Evolutionary conservation across 2,113 vertebrate species (phyloP).

Genomic region (Nothobranchius furzeri): DNA sequence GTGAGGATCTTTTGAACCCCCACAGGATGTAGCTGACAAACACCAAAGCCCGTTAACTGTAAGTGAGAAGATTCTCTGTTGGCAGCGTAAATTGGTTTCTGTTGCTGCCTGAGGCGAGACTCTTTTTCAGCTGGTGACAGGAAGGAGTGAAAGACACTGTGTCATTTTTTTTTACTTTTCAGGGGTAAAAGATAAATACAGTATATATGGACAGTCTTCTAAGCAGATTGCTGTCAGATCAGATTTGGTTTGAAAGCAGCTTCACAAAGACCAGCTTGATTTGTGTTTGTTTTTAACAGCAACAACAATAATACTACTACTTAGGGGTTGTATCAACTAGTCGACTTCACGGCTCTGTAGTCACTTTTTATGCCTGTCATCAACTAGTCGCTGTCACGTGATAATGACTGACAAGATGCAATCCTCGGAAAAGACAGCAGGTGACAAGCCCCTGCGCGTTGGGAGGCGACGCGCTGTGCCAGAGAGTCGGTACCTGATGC

Average conservation of each 20-base stretch:
- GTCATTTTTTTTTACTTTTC: not conserved
- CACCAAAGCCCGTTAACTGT: not conserved
- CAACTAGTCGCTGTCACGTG: too few relatives aligned
- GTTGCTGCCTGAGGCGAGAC: not conserved
- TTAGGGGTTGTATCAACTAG: too few relatives aligned
- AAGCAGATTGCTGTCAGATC: not conserved
- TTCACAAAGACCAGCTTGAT: not conserved
- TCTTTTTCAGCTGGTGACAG: not conserved
- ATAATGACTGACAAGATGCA: too few relatives aligned
- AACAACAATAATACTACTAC: too few relatives aligned
- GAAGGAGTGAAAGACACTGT: not conserved
- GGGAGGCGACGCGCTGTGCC: too few relatives aligned
- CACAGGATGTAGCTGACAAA: not conserved
- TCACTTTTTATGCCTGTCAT: too few relatives aligned
- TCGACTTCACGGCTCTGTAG: too few relatives aligned
- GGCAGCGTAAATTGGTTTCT: slow-evolving; percentile 15
- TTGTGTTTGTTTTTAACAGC: not conserved
- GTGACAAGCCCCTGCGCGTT: too few relatives aligned
- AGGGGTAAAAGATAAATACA: not conserved
- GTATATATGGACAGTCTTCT: not conserved
- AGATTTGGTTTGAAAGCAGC: slow-evolving; percentile 1
- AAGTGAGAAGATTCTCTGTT: slow-evolving; percentile 1
- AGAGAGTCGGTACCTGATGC: too few relatives aligned
- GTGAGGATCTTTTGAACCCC: not conserved
- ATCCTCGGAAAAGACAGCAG: too few relatives aligned